Evolutionary conservation across 1,140 invertebrate genomes (phyloP).

Genomic region (Pogonus chalceus): DNA sequence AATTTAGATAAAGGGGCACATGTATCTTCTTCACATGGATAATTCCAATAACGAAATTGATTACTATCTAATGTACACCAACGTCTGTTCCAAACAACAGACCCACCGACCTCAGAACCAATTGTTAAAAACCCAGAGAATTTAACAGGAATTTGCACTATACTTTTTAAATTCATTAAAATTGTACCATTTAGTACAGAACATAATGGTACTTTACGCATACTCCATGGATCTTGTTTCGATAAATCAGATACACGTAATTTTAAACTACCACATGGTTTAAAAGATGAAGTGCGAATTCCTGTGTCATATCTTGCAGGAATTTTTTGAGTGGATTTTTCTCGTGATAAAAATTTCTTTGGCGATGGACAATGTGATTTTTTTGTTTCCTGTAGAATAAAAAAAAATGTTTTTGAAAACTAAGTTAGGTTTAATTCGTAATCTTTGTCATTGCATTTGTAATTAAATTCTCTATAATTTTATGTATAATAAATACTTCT

Average conservation of each 20-base stretch:
- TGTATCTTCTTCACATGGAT: conserved; percentile 32
- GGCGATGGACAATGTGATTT: conserved; percentile 25
- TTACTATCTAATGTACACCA: conserved; percentile 34
- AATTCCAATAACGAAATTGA: conserved; percentile 36
- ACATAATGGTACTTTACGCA: conserved; percentile 22
- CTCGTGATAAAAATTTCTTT: conserved; percentile 22
- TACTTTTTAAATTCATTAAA: conserved; percentile 25
- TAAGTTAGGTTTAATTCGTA: background rate
- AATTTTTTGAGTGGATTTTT: conserved; percentile 14
- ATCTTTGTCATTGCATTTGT: background rate
- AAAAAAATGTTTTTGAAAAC: background rate
- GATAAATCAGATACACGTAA: conserved; percentile 18
- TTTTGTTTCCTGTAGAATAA: background rate
- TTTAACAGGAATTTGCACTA: conserved; percentile 22
- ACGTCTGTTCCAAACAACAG: conserved; percentile 31
- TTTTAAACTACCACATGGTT: conserved; percentile 15
- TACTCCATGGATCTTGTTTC: conserved; percentile 17
- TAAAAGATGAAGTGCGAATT: conserved; percentile 17
- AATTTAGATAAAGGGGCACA: conserved; percentile 27
- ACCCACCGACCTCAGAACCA: conserved; percentile 24
- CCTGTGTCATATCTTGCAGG: background rate
- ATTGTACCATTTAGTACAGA: conserved; percentile 28
- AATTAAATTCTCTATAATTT: background rate
- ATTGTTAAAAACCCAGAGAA: conserved; percentile 35
- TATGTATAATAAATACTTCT: background rate